phyloP scores from a whole-genome alignment of 2,888 invertebrate genomes.

The Polydrusus tereticollis region DNA sequence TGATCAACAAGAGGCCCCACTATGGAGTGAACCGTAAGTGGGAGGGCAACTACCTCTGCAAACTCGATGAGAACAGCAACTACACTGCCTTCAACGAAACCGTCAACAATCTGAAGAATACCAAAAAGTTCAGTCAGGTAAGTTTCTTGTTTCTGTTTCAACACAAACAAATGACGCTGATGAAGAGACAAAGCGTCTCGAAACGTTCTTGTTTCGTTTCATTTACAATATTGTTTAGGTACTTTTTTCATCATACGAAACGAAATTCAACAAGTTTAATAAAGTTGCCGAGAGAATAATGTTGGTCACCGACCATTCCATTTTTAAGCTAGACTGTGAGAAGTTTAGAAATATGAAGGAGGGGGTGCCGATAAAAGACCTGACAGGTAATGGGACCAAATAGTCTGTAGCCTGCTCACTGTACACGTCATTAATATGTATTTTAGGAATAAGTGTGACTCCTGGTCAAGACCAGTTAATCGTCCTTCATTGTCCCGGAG shows the following conservation, averaged over 20 bases:
- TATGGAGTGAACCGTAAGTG: constrained; percentile 86
- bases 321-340: constrained; percentile 89
- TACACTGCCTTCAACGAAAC: constrained; percentile 76
- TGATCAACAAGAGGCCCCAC: constrained; percentile 75
- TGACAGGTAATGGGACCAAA: constrained; percentile 73
- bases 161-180: no score
- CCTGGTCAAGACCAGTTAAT: constrained; percentile 89
- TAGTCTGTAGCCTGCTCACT: not conserved
- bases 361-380: constrained; percentile 68
- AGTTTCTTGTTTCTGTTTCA: not conserved
- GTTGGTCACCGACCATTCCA: constrained; percentile 84
- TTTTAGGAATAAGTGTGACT: constrained; percentile 77
- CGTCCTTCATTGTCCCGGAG: constrained; percentile 86
- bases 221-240: constrained; percentile 57
- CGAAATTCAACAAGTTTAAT: constrained; percentile 78
- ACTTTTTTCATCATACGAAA: constrained; percentile 77
- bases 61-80: constrained; percentile 77
- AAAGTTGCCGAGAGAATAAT: constrained; percentile 86
- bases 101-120: constrained; percentile 76
- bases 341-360: constrained; percentile 91
- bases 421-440: not conserved
- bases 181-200: no score
- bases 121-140: constrained; percentile 72
- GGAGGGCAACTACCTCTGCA: constrained; percentile 86
- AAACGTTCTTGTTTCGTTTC: not conserved